phyloP scores from a whole-genome alignment of 2,113 vertebrate species.

The Carassius gibelio region DNA sequence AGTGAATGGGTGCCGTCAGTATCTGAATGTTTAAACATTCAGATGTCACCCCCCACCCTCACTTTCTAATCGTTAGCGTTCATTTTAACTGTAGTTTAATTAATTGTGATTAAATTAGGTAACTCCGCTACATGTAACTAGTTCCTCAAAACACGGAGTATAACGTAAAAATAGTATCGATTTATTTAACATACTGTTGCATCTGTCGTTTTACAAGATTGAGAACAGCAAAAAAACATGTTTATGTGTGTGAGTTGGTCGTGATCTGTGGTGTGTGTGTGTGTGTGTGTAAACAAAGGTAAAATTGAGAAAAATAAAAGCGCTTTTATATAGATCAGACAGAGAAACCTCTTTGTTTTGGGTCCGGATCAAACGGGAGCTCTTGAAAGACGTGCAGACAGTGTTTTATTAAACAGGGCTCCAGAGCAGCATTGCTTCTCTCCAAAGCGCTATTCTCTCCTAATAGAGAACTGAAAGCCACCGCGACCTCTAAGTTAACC shows the following conservation, averaged over 20 bases:
- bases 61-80: too few relatives aligned
- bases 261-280: background rate
- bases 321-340: background rate
- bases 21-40: too few relatives aligned
- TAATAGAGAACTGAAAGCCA: constrained; percentile 21
- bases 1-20: too few relatives aligned
- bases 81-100: too few relatives aligned
- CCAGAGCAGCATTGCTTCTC: background rate
- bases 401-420: constrained; percentile 17
- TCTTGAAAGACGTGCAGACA: constrained; percentile 4
- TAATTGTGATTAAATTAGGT: too few relatives aligned
- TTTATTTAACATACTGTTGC: background rate
- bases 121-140: too few relatives aligned
- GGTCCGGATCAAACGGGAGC: constrained; percentile 11
- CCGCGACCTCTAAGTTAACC: constrained; percentile 4
- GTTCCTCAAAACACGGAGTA: too few relatives aligned
- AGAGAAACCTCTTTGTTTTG: constrained; percentile 1
- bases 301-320: background rate
- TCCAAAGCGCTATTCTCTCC: background rate
- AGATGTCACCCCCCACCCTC: too few relatives aligned
- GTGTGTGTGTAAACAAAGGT: background rate
- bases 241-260: background rate
- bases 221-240: too few relatives aligned
- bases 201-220: background rate
- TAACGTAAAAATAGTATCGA: background rate